Evolutionary conservation across 2,113 vertebrate genomes (phyloP).

Genomic region (Brienomyrus longianalis): DNA sequence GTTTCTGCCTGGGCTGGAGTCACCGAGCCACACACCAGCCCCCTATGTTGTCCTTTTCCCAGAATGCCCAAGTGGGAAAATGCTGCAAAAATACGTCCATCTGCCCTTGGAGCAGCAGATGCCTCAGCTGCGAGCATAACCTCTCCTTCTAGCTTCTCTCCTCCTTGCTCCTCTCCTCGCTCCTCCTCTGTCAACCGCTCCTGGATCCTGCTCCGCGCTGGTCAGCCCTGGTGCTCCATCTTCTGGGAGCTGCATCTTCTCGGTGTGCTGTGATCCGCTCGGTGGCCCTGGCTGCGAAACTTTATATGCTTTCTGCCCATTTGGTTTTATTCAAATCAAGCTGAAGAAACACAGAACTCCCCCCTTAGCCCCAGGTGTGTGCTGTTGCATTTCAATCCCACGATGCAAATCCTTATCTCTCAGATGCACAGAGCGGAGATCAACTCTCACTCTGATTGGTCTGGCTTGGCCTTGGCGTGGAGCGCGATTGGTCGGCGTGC

Average conservation of each 20-base stretch:
- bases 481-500: not conserved
- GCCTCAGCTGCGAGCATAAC: too few relatives aligned
- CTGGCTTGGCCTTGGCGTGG: not conserved
- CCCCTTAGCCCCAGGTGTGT: not conserved
- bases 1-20: too few relatives aligned
- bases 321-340: not conserved
- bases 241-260: too few relatives aligned
- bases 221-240: too few relatives aligned
- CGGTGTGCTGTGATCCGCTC: too few relatives aligned
- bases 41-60: not conserved
- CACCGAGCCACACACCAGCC: not conserved
- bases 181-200: too few relatives aligned
- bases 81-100: too few relatives aligned
- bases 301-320: not conserved
- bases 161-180: too few relatives aligned
- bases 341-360: not conserved
- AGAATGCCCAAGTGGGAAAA: not conserved
- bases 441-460: not conserved
- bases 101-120: too few relatives aligned
- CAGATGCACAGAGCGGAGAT: not conserved
- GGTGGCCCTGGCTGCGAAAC: not conserved
- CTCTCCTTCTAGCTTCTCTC: too few relatives aligned
- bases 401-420: not conserved
- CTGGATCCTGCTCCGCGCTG: too few relatives aligned
- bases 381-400: not conserved